phyloP scores from a whole-genome alignment of 2,113 vertebrate species.

The Gulo gulo region DNA sequence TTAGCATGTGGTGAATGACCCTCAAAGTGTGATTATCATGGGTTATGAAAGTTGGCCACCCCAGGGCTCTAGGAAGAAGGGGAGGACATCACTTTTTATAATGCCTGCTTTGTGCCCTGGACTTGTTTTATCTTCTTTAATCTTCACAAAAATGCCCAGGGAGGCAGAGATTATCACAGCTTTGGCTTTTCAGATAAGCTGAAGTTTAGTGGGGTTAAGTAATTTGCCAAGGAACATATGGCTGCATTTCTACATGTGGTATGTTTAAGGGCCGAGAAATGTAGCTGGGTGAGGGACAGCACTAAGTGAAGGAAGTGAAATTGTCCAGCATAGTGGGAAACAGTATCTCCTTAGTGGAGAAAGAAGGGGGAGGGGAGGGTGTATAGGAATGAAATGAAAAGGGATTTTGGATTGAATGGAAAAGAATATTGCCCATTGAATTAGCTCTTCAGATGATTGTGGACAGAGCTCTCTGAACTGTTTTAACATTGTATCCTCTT shows the following conservation, averaged over 20 bases:
- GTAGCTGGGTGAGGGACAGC: background rate
- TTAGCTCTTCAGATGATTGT: background rate
- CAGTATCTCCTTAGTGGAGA: background rate
- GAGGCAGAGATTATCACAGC: background rate
- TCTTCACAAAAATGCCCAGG: background rate
- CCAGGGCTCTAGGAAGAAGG: background rate
- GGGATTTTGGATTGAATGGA: background rate
- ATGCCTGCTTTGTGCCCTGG: background rate
- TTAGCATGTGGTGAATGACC: background rate
- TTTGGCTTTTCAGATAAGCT: conserved; percentile 6
- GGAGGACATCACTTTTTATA: background rate
- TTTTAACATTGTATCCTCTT: background rate
- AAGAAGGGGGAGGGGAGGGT: background rate
- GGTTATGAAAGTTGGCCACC: background rate
- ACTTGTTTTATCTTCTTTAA: background rate
- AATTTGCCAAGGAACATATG: background rate
- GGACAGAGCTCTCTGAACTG: background rate
- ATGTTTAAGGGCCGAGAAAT: background rate
- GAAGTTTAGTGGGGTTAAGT: background rate
- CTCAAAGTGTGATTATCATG: background rate
- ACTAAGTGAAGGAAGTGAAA: background rate
- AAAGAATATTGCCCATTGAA: background rate
- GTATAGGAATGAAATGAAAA: background rate
- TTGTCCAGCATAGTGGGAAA: background rate
- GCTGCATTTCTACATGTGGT: background rate